Conservation (phyloP, 2,113 vertebrate species). For the Gobiocypris rarus region DNA sequence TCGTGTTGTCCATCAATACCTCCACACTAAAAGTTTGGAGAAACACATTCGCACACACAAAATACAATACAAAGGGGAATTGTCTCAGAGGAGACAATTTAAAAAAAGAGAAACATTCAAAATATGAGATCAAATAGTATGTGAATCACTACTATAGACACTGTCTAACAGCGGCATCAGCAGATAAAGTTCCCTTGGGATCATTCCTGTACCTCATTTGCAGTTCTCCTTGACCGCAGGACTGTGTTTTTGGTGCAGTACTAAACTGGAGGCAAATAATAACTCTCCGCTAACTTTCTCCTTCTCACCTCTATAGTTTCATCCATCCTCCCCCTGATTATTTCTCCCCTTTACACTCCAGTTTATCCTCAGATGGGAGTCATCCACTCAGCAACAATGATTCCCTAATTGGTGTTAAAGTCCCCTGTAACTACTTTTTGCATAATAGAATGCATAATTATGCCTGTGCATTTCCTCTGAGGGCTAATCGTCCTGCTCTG, state of each 20-base stretch:
- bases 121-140: not conserved
- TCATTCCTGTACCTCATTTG: slow-evolving; percentile 26
- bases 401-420: slow-evolving; percentile 49
- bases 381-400: slow-evolving; percentile 39
- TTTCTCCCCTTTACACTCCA: not conserved
- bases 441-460: slow-evolving; percentile 45
- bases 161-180: not conserved
- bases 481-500: slow-evolving; percentile 35
- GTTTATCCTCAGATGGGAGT: slow-evolving; percentile 39
- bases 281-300: slow-evolving; percentile 23
- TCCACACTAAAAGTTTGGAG: not conserved
- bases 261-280: slow-evolving; percentile 12
- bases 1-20: not conserved
- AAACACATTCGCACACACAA: not conserved
- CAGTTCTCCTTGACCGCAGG: slow-evolving; percentile 35
- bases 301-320: not conserved
- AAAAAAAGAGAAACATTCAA: not conserved
- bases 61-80: not conserved
- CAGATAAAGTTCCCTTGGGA: not conserved
- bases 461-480: slow-evolving; percentile 14
- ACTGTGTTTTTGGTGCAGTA: slow-evolving; percentile 5
- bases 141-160: not conserved
- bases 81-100: no score
- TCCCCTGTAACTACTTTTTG: slow-evolving; percentile 40
- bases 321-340: not conserved